Base-by-base conservation (phyloP, 2,797 vertebrate genomes). In the Craterocephalus amniculus region DNA sequence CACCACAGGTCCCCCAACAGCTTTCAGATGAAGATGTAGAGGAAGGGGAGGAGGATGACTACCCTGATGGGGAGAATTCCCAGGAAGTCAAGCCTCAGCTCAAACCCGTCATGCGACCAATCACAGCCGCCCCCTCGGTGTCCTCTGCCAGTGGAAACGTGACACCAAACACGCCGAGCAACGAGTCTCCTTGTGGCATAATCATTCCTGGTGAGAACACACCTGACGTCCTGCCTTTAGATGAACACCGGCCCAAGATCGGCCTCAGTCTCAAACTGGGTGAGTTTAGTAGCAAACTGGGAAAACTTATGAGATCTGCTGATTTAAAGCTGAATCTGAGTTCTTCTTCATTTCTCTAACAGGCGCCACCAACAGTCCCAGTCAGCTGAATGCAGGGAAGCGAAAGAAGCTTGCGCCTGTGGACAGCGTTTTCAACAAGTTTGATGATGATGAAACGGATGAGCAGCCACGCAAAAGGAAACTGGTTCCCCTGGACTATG, bases 351-450 rank as follows among this genome's bases (percentile, higher is more conserved):
- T 38, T 27, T 24, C n/a, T 34, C 6, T 32, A 62, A 9, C 83
- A 98, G 98, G 96, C 83, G 94, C 97, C 66, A 96, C 96, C 45
- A 96, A 95, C 90, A 99, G 98, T 89, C 98, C 98, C 34, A 96
- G 95, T 78, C 98, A 99, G 85, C 95, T 96, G 63, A 97, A 92
- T 40, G 94, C 92, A 22, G 95, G 89, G 13, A 99, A 99, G 88
- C 94, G 98, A 79, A 99, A 99, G 96, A 99, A 99, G 80, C 95
- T 99, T 24, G 92, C 96, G 0, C 52, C 78, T 0, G 96, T 96
- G 76, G 98, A 99, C 79, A 99, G 98, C 55, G 97, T 99, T 79
- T 99, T 99, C 90, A 99, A 99, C 93, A 98, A 98, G 85, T 99
- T 99, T 48, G 97, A 99, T 1, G 97, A 99, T 0, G 98, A 99